A percentile compares a stretch with the other conserved stretches of the same genome.
These are phyloP conservation scores for Zygogramma bicolorata DNA, from an alignment of 2,888 invertebrate genomes.

Conservation along the genomic window DNA sequence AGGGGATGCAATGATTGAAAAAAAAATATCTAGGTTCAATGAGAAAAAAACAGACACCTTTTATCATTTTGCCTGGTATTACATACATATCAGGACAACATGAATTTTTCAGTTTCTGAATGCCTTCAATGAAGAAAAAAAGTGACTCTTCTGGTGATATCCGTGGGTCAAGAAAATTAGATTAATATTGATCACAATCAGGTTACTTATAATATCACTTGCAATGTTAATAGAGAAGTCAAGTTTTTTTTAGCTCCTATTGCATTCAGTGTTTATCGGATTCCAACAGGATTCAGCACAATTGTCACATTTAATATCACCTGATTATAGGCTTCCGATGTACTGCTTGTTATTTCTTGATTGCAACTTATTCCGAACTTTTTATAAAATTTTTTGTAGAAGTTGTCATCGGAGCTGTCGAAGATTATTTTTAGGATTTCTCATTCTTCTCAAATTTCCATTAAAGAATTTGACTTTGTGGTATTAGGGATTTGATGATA, in stretches of 20 bases:
- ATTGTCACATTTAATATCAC: neutral
- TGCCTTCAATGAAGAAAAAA: neutral
- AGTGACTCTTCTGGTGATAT: constrained; percentile 4
- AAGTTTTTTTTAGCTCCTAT: neutral
- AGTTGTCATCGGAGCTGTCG: neutral
- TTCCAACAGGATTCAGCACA: neutral
- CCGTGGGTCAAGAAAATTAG: neutral
- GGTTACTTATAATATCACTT: too few relatives aligned
- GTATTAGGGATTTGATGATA: too few relatives aligned
- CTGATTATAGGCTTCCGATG: neutral
- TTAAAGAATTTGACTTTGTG: neutral
- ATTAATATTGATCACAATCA: neutral
- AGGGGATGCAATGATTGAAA: too few relatives aligned
- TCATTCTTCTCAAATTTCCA: neutral
- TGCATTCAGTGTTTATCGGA: neutral
- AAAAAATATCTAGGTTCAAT: too few relatives aligned
- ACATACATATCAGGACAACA: neutral
- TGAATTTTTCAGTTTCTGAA: neutral
- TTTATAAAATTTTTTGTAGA: neutral
- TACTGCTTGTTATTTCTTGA: neutral
- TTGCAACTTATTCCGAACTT: neutral
- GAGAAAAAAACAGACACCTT: neutral
- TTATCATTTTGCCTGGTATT: neutral
- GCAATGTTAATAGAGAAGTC: too few relatives aligned
- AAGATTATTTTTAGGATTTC: neutral